phyloP scores from a whole-genome alignment of 2,797 vertebrate species.

The Miichthys miiuy region DNA sequence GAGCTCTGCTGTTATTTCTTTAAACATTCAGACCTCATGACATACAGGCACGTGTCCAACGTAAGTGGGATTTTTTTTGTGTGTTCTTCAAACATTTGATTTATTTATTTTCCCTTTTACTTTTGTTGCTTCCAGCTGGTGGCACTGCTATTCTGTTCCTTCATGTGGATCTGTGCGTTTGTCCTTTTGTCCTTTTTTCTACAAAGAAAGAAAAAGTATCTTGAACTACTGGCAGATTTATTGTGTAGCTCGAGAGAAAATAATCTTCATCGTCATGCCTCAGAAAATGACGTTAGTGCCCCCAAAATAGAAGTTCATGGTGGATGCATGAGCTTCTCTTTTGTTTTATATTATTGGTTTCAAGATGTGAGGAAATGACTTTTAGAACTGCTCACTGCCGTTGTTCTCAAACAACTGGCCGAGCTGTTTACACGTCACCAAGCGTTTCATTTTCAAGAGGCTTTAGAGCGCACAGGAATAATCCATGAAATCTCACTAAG shows the following conservation, averaged over 20 bases:
- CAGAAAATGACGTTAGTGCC: slow-evolving; percentile 11
- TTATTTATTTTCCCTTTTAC: background rate
- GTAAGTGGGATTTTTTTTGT: background rate
- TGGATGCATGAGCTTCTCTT: background rate
- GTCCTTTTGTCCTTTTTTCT: background rate
- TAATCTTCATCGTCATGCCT: background rate
- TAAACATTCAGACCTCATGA: background rate
- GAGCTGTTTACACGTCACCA: background rate
- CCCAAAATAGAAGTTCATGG: too few species aligned
- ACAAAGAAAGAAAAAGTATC: background rate
- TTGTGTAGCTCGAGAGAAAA: background rate
- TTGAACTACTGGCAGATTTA: background rate
- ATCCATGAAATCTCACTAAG: slow-evolving; percentile 18
- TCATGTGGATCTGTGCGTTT: background rate
- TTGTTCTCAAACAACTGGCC: slow-evolving; percentile 10
- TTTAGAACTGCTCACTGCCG: slow-evolving; percentile 15
- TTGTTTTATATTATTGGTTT: slow-evolving; percentile 49
- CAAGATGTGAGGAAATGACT: slow-evolving; percentile 29
- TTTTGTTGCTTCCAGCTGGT: background rate
- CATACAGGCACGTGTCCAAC: background rate
- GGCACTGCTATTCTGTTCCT: background rate
- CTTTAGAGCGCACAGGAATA: background rate
- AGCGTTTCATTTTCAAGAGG: background rate
- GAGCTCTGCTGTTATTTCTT: slow-evolving; percentile 17
- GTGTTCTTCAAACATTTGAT: background rate